Evolutionary conservation across 53 echinoderm and acorn worm genomes (phyloP).

Genomic region (Holothuria scabra): DNA sequence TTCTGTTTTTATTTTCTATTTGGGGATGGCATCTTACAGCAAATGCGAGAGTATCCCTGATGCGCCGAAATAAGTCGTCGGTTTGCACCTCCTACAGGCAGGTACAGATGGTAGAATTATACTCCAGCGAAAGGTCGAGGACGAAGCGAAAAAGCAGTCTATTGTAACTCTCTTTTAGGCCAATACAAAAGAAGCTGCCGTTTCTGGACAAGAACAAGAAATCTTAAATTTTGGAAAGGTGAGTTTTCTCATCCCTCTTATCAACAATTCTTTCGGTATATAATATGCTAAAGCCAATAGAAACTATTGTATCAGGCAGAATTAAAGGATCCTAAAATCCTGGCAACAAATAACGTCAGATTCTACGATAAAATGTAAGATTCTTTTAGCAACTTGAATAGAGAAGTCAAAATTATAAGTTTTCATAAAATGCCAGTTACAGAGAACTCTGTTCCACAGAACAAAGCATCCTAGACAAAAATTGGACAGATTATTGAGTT

Average conservation of each 20-base stretch:
- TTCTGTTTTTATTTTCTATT: slow-evolving; percentile 20
- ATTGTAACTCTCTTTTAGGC: too few species aligned
- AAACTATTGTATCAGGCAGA: slow-evolving; percentile 18
- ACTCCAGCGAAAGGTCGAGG: slow-evolving; percentile 9
- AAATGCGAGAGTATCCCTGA: slow-evolving; percentile 21
- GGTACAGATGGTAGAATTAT: not conserved
- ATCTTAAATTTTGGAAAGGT: too few species aligned
- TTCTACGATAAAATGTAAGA: slow-evolving; percentile 20
- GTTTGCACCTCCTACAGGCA: not conserved
- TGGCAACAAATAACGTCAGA: slow-evolving; percentile 53
- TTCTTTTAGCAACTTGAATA: slow-evolving; percentile 47
- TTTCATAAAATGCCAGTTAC: not conserved
- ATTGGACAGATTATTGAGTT: not conserved
- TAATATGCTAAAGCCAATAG: not conserved
- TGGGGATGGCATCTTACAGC: slow-evolving; percentile 17
- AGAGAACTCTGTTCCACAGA: not conserved
- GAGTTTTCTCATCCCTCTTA: not conserved
- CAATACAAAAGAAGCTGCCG: too few species aligned
- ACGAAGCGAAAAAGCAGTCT: not conserved
- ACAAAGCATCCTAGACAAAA: not conserved
- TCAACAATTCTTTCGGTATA: not conserved
- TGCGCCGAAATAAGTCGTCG: slow-evolving; percentile 3
- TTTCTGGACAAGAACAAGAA: too few species aligned
- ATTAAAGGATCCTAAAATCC: not conserved
- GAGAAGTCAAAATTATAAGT: not conserved